A percentile compares a stretch with the other conserved stretches of the same genome.
Evolutionary conservation across 64 coral and sea anemone genomes (phyloP).

Genomic region (Montipora foliosa): DNA sequence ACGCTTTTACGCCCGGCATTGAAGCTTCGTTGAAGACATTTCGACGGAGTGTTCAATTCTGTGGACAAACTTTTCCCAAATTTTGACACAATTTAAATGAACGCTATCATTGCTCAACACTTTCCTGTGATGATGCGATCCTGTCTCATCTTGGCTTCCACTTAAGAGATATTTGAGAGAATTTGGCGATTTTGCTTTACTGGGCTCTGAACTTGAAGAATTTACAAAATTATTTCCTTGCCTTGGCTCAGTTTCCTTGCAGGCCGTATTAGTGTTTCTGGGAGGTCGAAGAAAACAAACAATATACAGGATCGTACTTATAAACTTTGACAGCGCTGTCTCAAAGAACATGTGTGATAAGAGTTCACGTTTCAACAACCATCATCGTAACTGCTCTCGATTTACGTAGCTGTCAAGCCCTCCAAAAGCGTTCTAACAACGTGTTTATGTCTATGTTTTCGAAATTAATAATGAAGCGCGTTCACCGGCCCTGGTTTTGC

Average conservation of each 20-base stretch:
- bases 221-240: neutral
- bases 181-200: neutral
- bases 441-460: slow-evolving; percentile 23
- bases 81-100: neutral
- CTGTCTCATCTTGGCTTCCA: neutral
- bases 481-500: neutral
- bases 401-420: slow-evolving; percentile 53
- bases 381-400: slow-evolving; percentile 31
- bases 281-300: slow-evolving; percentile 52
- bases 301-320: slow-evolving; percentile 12
- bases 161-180: neutral
- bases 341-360: slow-evolving; percentile 43
- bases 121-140: neutral
- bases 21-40: neutral
- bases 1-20: neutral
- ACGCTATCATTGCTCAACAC: neutral
- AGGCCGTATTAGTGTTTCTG: neutral
- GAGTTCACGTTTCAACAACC: slow-evolving; percentile 57
- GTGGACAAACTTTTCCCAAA: neutral
- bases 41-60: neutral
- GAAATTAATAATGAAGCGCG: neutral
- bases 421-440: slow-evolving; percentile 43
- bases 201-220: neutral
- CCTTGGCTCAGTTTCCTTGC: neutral
- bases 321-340: slow-evolving; percentile 49